Percentiles rank a stretch among this genome's conserved stretches.
phyloP scores from a whole-genome alignment of 2,113 vertebrate species.

The Paralichthys olivaceus region DNA sequence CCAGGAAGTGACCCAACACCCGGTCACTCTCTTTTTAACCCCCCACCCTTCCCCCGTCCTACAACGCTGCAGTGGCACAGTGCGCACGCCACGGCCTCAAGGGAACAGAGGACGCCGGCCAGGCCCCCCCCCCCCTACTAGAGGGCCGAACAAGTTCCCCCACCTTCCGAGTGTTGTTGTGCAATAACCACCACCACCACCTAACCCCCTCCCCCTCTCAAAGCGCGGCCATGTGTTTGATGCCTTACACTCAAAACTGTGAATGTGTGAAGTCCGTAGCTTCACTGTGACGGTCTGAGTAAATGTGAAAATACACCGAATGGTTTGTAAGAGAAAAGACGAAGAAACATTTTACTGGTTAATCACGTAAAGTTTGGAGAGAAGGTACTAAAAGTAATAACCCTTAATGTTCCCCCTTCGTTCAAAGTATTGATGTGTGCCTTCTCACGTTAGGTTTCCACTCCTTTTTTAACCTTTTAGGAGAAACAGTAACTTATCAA shows the following conservation, averaged over 20 bases:
- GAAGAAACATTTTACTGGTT: neutral
- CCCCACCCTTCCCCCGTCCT: neutral
- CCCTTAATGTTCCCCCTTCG: constrained; percentile 9
- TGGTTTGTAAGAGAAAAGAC: constrained; percentile 1
- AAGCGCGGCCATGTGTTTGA: constrained; percentile 56
- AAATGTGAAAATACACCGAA: constrained; percentile 37
- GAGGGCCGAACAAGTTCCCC: constrained; percentile 4
- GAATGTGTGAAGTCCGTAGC: constrained; percentile 57
- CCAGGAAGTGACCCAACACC: too few species aligned
- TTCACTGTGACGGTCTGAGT: constrained; percentile 33
- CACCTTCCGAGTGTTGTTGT: constrained; percentile 41
- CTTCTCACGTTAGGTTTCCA: constrained; percentile 38
- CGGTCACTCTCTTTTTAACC: neutral
- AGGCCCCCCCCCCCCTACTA: neutral
- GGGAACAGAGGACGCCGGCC: constrained; percentile 20
- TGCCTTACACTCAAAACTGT: constrained; percentile 79
- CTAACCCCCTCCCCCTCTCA: neutral
- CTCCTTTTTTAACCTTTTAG: neutral
- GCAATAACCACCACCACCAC: constrained; percentile 38
- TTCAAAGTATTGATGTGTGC: constrained; percentile 53
- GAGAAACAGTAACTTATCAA: too few species aligned
- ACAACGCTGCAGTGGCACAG: too few species aligned
- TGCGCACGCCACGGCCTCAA: neutral
- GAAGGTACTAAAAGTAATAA: constrained; percentile 15
- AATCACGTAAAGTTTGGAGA: neutral